Evolutionary conservation across 1,140 invertebrate species (phyloP).

Genomic region (Apis florea): DNA sequence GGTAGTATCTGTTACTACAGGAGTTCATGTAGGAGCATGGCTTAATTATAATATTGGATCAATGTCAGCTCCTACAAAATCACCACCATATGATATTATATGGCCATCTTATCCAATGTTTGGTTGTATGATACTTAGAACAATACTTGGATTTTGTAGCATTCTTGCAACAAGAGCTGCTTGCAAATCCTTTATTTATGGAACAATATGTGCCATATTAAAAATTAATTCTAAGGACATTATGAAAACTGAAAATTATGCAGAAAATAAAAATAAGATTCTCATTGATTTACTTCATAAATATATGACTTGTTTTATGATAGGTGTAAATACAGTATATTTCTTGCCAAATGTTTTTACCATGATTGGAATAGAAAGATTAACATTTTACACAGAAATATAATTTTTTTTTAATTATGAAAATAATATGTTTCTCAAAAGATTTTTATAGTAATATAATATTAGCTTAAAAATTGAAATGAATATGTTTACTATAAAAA

Average conservation of each 20-base stretch:
- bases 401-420: conserved; percentile 69
- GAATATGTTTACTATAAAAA: conserved; percentile 1
- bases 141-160: conserved; percentile 87
- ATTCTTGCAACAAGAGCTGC: conserved; percentile 85
- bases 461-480: conserved; percentile 7
- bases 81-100: conserved; percentile 87
- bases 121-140: conserved; percentile 84
- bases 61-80: conserved; percentile 80
- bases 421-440: neutral
- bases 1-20: conserved; percentile 90
- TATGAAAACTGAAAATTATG: conserved; percentile 83
- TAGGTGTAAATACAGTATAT: conserved; percentile 89
- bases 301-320: conserved; percentile 88
- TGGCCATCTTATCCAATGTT: conserved; percentile 89
- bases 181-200: conserved; percentile 86
- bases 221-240: conserved; percentile 84
- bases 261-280: conserved; percentile 85
- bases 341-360: conserved; percentile 90
- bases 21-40: conserved; percentile 90
- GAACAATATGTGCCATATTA: conserved; percentile 85
- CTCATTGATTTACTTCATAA: conserved; percentile 91
- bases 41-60: conserved; percentile 89
- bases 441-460: neutral
- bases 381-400: conserved; percentile 92
- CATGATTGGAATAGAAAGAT: conserved; percentile 87